Conservation (phyloP, 2,888 invertebrate genomes). For the Drosophila koepferae region DNA sequence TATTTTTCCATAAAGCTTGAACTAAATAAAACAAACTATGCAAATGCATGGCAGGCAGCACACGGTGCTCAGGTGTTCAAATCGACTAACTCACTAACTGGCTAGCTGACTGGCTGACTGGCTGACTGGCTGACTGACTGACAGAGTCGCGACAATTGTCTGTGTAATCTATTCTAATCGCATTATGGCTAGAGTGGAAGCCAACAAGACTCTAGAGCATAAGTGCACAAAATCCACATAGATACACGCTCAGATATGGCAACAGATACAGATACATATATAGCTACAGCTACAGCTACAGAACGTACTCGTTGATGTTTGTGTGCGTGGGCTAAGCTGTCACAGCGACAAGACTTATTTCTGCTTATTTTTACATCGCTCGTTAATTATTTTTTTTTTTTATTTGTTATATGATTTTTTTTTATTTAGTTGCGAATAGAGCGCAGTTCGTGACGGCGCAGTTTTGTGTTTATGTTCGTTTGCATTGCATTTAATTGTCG, state of each 20-base stretch:
- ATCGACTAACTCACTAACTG: constrained; percentile 1
- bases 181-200: constrained; percentile 66
- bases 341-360: constrained; percentile 79
- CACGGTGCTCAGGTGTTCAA: constrained; percentile 63
- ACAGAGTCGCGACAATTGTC: constrained; percentile 62
- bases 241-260: constrained; percentile 6
- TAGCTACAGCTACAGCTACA: neutral
- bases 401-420: constrained; percentile 11
- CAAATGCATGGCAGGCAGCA: constrained; percentile 57
- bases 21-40: constrained; percentile 77
- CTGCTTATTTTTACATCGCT: constrained; percentile 77
- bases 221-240: constrained; percentile 61
- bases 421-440: constrained; percentile 32
- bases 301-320: constrained; percentile 15
- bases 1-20: constrained; percentile 56
- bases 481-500: constrained; percentile 76
- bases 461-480: constrained; percentile 54
- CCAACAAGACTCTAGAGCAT: constrained; percentile 46
- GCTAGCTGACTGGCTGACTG: constrained; percentile 19
- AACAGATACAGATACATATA: neutral
- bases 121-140: constrained; percentile 39
- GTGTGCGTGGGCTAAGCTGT: constrained; percentile 76
- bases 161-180: constrained; percentile 81
- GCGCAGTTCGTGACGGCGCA: constrained; percentile 70
- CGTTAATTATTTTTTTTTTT: constrained; percentile 39